Base-by-base conservation (phyloP, 2,113 vertebrate species). In the Stercorarius parasiticus region DNA sequence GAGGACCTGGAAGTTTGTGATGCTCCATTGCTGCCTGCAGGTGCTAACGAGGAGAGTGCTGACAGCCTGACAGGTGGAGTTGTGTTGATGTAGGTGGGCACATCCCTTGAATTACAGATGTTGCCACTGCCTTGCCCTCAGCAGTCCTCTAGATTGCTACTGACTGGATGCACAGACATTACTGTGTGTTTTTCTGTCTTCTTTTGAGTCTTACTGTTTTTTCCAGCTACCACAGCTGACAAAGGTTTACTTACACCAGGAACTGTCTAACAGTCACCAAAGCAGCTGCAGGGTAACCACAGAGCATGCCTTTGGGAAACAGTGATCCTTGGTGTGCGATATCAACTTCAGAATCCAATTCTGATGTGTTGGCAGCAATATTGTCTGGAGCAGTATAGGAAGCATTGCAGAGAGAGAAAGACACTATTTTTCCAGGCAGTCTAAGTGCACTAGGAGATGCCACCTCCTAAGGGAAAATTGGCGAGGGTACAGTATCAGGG, bases 331-430 rank as follows among this genome's bases (percentile, higher is more conserved):
- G 18, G 4, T 64, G 20, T 34, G 14, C 18, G 58, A 1, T 32
- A 55, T 23, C 17, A 71, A 15, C 6, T 20, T 27, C 43, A 69
- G 65, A 67, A 89, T 36, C 15, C n/a, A 67, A 1, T 15, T 64
- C 32, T 67, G 42, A 58, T 58, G 5, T 1, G 0, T 5, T 53
- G 22, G 22, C 2, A 15, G 47, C 17, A 72, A 36, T 18, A n/a
- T 16, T 26, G 14, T n/a, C 73, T 56, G 61, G 11, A 86, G 49
- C 13, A 52, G 8, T 30, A 56, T 2, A 32, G 19, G 16, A 45
- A 74, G 10, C 29, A 91, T 15, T 47, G 27, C 70, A 42, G 47
- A 42, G 49, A 62, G 19, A 55, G 30, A 84, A 56, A 76, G 32
- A 62, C 27, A 91, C 6, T 15, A 4, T 21, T 76, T 79, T 87